Base-by-base conservation (phyloP, 2,888 invertebrate genomes). In the Drosophila picticornis region DNA sequence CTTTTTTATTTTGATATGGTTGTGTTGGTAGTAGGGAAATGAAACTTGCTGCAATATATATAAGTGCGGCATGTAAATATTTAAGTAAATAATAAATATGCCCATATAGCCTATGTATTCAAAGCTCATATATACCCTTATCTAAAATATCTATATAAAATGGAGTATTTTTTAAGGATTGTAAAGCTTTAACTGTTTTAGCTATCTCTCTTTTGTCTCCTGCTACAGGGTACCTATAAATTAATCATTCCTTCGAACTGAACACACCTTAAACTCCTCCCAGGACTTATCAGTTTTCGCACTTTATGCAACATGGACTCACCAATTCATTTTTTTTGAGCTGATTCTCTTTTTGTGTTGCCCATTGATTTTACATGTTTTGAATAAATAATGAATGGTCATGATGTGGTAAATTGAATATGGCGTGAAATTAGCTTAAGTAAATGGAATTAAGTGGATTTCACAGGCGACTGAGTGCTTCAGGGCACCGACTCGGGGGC, bases 381-480 rank as follows among this genome's bases (percentile, higher is more conserved):
- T 91, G 91, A 91, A 91, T 91, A 91, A 91, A 90, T 91, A 91
- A 91, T 92, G 91, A 87, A 86, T 88, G 86, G 65, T 79, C 91
- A 90, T 89, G 91, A 79, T 90, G 84, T 86, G 85, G 89, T 86
- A 91, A 91, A 92, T 90, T 91, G 90, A 88, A 90, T 91, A 91
- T 86, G 91, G 91, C 91, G 88, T 91, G 83, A 92, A 92, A 92
- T 91, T 91, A 89, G 86, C 91, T 87, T 90, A 90, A 91, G 86
- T 91, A 88, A 92, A 91, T 90, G 90, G 86, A 91, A 91, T 91
- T 91, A 91, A 91, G 87, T 80, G 86, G 90, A 91, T 92, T 91
- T 92, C 78, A 90, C 91, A 83, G 89, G 64, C 84, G 84, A 80
- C 64, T 77, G 87, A 48, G 48, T 59, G 50, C 68, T 63, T 79